These are phyloP conservation scores for Netelia virgata DNA, from an alignment of 2,888 invertebrate species.

Conservation along the genomic window DNA sequence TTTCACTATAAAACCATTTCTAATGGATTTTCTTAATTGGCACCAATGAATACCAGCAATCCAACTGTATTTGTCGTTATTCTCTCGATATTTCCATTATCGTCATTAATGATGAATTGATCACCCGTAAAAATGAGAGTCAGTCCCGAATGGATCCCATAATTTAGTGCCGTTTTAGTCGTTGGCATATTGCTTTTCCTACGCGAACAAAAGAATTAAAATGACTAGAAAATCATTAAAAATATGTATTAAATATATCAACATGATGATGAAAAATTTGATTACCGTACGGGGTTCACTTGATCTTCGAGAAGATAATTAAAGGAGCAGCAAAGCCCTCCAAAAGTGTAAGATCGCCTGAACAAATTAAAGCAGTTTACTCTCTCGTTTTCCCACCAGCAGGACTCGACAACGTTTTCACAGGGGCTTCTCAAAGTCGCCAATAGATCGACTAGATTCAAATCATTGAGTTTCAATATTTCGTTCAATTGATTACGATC, in stretches of 20 bases:
- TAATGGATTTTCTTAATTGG: not conserved
- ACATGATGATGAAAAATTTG: slow-evolving; percentile 4
- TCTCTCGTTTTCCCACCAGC: slow-evolving; percentile 78
- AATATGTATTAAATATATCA: not conserved
- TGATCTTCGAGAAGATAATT: slow-evolving; percentile 77
- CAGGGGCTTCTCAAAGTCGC: slow-evolving; percentile 78
- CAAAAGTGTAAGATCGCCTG: slow-evolving; percentile 74
- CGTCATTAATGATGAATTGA: slow-evolving; percentile 26
- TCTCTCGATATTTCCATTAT: slow-evolving; percentile 26
- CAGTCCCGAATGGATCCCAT: slow-evolving; percentile 65
- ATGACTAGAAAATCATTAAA: not conserved
- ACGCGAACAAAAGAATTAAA: not conserved
- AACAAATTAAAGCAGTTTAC: slow-evolving; percentile 79
- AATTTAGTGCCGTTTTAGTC: not conserved
- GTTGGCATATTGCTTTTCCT: not conserved
- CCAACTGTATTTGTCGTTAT: slow-evolving; percentile 63
- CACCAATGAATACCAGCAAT: slow-evolving; percentile 60
- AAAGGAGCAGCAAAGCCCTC: slow-evolving; percentile 84
- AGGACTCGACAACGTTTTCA: slow-evolving; percentile 79
- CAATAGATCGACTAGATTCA: slow-evolving; percentile 72
- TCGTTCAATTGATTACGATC: slow-evolving; percentile 68
- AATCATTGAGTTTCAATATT: slow-evolving; percentile 76
- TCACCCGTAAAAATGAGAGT: slow-evolving; percentile 59
- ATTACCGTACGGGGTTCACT: slow-evolving; percentile 56
- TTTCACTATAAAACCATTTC: too few relatives aligned